Evolutionary conservation across 2,888 invertebrate genomes (phyloP), one percentile per base, ranked within the genome.

Genomic region (Pheosia tremula): DNA sequence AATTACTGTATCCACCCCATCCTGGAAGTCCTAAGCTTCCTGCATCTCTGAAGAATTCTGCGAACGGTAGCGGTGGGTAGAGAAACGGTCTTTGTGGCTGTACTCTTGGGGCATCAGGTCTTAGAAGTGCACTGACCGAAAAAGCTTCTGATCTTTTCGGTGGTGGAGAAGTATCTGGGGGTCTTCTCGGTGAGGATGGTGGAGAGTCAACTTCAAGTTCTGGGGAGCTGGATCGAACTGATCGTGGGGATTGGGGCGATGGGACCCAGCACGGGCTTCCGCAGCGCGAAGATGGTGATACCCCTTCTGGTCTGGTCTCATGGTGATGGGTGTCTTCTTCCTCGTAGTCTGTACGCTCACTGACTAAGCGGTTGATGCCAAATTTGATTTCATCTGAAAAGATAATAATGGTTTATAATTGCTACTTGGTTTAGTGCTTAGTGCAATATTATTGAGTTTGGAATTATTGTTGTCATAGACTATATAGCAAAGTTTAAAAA

Each of bases 381-480:
- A 97, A 98, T 80, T 97, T 97, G 80, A 97, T 96, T 84, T 96
- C 96, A 81, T 97, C 97, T 97, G 95, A 4, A 95, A 95, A 69
- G 67, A 85, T 84, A 81, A 70, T 71, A n/a, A 10, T 49, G 56
- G 59, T 43, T 59, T 55, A 43, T 56, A 47, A n/a, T 47, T 1
- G 47, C 47, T 11, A 5, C 10, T 9, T 7, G 24, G 24, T 24
- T 24, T 24, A 2, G 24, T 24, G 8, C 43, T 43, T 43, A 3
- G 9, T 9, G 43, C 9, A 43, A 43, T 45, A 10, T 45, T 10
- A 10, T 0, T 10, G 45, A 45, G 8, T 45, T 45, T 45, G 3
- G 45, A 9, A 0, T 47, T 3, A 9, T 43, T 4, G n/a, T 47
- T 47, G 4, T n/a, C n/a, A 5, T 24, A 24, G 24, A 24, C 24